Base-by-base conservation (phyloP, 1,140 invertebrate genomes). In the Drosophila leontia region DNA sequence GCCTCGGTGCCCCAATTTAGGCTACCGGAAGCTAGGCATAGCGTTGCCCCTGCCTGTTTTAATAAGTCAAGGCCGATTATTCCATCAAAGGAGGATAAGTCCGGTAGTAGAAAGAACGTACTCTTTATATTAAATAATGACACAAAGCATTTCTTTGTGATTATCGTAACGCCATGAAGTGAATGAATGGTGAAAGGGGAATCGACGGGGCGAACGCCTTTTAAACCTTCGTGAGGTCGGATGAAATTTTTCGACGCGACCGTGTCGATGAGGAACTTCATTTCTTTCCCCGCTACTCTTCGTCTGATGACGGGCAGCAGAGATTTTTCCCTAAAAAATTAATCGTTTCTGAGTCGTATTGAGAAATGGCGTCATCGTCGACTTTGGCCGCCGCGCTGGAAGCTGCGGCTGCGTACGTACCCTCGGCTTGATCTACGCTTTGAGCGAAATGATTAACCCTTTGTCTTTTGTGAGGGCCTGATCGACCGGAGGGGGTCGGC, bases 271-370 rank as follows among this genome's bases (percentile, higher is more conserved):
- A 39, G 37, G 13, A 39, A 39, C 1, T 37, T 37, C 5, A 37
- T 37, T 37, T 37, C 26, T 29, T 29, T 41, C 15, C 15, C 39
- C 3, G 39, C 47, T 26, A 48, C 47, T 48, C 23, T 23, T 48
- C 42, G 23, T 48, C 47, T 15, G 19, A 48, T 48, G 23, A 48
- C 23, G 23, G 23, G 7, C 2, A 64, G 68, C 50, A 55, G 58
- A 50, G 32, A 55, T 19, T 48, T 67, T 48, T 8, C 47, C 35
- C 35, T 29, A 57, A 56, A 75, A 74, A 74, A 74, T 51, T 51
- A 17, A 59, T n/a, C 3, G 29, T 7, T n/a, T 74, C 56, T 3
- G 17, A 71, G 23, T 71, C 65, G 11, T 58, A 41, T 7, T 41
- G 15, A n/a, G 15, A 3, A 41, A 41, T 41, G 39, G 39, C 7